Conservation (phyloP, 2,797 vertebrate genomes). For the Anas capensis region DNA sequence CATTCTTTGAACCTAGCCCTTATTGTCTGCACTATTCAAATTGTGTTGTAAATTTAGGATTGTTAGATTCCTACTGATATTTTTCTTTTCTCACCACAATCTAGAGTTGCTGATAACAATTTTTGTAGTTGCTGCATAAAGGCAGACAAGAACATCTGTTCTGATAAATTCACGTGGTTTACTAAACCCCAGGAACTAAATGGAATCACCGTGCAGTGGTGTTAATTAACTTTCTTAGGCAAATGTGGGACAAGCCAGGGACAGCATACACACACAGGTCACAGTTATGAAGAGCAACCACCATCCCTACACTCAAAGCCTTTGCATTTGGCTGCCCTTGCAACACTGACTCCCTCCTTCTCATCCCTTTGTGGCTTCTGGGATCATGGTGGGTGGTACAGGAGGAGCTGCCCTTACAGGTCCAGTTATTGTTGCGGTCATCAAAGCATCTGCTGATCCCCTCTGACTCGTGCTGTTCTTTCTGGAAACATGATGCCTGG, state of each 20-base stretch:
- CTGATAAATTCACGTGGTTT: background rate
- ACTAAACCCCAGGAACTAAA: background rate
- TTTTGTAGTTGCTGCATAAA: background rate
- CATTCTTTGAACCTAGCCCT: background rate
- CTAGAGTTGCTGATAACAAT: background rate
- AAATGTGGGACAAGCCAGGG: background rate
- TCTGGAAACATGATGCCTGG: background rate
- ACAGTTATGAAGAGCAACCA: background rate
- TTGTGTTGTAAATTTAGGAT: background rate
- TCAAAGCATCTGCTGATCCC: background rate
- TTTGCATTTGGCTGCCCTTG: background rate
- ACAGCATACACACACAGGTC: background rate
- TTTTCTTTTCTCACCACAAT: background rate
- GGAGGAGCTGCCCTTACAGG: background rate
- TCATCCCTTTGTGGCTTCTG: background rate
- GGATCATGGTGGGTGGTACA: background rate
- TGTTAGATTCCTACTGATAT: background rate
- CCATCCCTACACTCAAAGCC: background rate
- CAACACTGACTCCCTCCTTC: background rate
- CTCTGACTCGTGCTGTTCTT: background rate
- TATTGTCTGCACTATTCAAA: background rate
- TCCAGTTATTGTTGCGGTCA: background rate
- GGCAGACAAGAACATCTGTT: background rate
- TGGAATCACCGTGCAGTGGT: background rate
- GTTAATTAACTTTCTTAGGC: background rate